These are phyloP conservation scores for Plodia interpunctella DNA, from an alignment of 1,140 invertebrate species.

Conservation along the genomic window DNA sequence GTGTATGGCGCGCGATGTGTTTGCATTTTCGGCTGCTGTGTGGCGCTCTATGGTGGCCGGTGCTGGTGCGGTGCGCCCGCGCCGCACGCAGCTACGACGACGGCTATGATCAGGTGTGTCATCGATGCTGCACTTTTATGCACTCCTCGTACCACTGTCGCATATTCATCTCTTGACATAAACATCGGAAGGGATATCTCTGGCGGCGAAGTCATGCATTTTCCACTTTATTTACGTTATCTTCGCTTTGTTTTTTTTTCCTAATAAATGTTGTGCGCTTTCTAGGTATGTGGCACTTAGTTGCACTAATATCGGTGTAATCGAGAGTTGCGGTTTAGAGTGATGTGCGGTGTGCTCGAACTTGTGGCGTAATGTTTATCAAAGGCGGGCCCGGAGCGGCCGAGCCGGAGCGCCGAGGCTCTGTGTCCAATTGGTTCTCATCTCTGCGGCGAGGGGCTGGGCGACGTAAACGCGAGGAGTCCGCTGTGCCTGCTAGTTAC, in stretches of 20 bases:
- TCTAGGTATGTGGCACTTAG: constrained; percentile 52
- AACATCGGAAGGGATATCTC: constrained; percentile 28
- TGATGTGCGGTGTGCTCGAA: constrained; percentile 58
- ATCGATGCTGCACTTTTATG: constrained; percentile 44
- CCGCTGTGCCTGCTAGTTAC: constrained; percentile 56
- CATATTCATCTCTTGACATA: constrained; percentile 58
- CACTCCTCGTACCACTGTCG: constrained; percentile 36
- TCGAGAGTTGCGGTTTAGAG: constrained; percentile 38
- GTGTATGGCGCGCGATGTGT: constrained; percentile 73
- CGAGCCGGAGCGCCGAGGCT: constrained; percentile 77
- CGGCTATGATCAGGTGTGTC: constrained; percentile 73
- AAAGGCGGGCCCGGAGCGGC: constrained; percentile 60
- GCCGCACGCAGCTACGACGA: constrained; percentile 57
- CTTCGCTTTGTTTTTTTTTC: constrained; percentile 41
- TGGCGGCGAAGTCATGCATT: constrained; percentile 51
- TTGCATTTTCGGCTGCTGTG: constrained; percentile 68
- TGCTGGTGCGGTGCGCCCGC: constrained; percentile 63
- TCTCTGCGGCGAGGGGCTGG: constrained; percentile 80
- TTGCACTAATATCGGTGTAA: constrained; percentile 42
- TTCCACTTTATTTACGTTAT: constrained; percentile 61
- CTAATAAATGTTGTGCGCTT: constrained; percentile 37
- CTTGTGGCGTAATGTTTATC: constrained; percentile 73
- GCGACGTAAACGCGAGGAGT: constrained; percentile 63
- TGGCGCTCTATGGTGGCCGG: constrained; percentile 69
- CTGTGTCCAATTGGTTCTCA: constrained; percentile 86